Evolutionary conservation across 2,888 invertebrate species (phyloP), one percentile per base, ranked within the genome.

Genomic region (Dryocosmus kuriphilus): DNA sequence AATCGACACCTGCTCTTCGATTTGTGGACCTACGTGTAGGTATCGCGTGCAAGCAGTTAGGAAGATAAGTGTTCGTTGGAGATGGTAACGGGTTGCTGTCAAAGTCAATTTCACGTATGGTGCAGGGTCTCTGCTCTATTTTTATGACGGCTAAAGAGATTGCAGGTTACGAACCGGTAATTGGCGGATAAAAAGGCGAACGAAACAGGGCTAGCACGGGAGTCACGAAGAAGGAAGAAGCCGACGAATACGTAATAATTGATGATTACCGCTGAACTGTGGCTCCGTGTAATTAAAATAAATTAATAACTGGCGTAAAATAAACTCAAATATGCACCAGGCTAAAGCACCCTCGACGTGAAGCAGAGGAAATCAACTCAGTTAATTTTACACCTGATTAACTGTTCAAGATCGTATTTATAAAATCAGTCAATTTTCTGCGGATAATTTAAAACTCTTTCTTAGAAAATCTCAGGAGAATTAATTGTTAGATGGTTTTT

Each of bases 261-360:
- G 87, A 89, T 86, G 86, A 88, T 88, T 87, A 87, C 83, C 83
- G 84, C 84, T 78, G 83, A 86, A 84, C 83, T 80, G 79, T 77
- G 76, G 80, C 79, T 22, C 76, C 78, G 81, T 83, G 83, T 88
- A 88, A 89, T 89, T 88, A 89, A 89, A 89, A 88, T 88, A 85
- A 88, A 88, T 89, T 88, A 87, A 89, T 89, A 89, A 87, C 83
- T 81, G 83, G 83, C 84, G 80, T 82, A 82, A 85, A 86, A 87
- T 83, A 84, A 84, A 82, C 60, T 63, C 30, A 71, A 51, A 16
- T 27, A 30, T 71, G 19, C 51, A 14, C 6, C 57, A 24, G 80
- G 81, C 80, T 76, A 73, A 74, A 73, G 79, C 51, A 46, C 46
- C 35, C 41, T 9, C 46, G 32, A 71, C 67, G 5, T 46, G 4